Conservation (phyloP, 2,888 invertebrate genomes). For the Aquatica leii region DNA sequence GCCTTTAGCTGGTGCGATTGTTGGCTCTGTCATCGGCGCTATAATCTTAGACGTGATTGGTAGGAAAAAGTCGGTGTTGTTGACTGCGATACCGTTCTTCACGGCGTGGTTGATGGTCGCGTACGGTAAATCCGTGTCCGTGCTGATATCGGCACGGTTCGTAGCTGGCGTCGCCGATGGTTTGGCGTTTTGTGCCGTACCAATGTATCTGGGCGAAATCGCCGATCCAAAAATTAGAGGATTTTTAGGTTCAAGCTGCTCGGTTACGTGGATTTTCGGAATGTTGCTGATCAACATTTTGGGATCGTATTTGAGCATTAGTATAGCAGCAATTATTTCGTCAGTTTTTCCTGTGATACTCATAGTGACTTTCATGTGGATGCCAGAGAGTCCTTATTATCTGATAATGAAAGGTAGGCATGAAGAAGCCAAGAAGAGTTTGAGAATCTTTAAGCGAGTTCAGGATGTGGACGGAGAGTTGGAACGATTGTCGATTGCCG, state of each 20-base stretch:
- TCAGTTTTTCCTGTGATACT: constrained; percentile 66
- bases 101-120: constrained; percentile 72
- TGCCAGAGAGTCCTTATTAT: constrained; percentile 72
- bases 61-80: constrained; percentile 71
- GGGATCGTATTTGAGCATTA: constrained; percentile 66
- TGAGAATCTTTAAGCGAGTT: constrained; percentile 67
- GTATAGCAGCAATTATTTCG: constrained; percentile 64
- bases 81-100: constrained; percentile 69
- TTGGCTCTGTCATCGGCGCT: constrained; percentile 61
- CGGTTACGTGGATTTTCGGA: constrained; percentile 61
- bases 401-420: constrained; percentile 56
- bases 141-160: constrained; percentile 63
- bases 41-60: constrained; percentile 71
- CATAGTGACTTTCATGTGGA: constrained; percentile 66
- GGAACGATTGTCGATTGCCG: constrained; percentile 44
- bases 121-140: constrained; percentile 64
- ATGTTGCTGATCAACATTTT: constrained; percentile 70
- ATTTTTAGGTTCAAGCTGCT: constrained; percentile 69
- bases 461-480: constrained; percentile 61
- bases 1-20: constrained; percentile 61
- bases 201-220: constrained; percentile 71
- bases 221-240: constrained; percentile 67
- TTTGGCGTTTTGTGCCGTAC: constrained; percentile 59
- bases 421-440: constrained; percentile 61
- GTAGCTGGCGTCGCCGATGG: constrained; percentile 69